These are phyloP conservation scores for Syngnathus acus DNA, from an alignment of 2,797 vertebrate genomes.

Conservation along the genomic window DNA sequence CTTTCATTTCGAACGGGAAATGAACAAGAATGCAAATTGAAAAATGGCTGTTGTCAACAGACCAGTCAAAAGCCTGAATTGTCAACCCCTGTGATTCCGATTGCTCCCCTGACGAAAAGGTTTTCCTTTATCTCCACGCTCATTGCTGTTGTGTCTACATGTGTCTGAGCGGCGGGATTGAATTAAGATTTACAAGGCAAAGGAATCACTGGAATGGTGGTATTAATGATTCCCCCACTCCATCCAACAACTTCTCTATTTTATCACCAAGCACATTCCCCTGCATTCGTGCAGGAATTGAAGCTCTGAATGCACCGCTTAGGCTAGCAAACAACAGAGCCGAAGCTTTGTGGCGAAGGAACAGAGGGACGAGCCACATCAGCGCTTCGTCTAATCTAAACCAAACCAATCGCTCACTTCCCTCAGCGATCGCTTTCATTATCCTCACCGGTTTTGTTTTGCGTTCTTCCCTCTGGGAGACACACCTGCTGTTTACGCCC, in stretches of 20 bases:
- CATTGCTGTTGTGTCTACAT: background rate
- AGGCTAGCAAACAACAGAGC: conserved; percentile 30
- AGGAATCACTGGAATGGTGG: background rate
- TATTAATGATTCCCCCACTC: background rate
- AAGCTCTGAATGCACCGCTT: conserved; percentile 25
- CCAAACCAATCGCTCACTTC: conserved; percentile 42
- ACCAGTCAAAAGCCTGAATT: background rate
- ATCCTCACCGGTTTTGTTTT: conserved; percentile 40
- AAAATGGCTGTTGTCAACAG: no score
- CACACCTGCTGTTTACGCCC: conserved; percentile 34
- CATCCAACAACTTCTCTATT: background rate
- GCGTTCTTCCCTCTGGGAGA: conserved; percentile 33
- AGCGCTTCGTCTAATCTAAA: conserved; percentile 42
- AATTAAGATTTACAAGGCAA: background rate
- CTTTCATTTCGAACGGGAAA: no score
- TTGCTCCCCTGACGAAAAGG: background rate
- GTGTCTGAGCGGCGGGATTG: background rate
- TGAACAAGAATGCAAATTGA: no score
- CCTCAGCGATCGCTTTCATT: conserved; percentile 32
- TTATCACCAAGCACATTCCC: background rate
- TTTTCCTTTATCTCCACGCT: background rate
- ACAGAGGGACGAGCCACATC: conserved; percentile 40
- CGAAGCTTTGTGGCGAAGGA: conserved; percentile 31
- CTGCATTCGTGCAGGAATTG: conserved; percentile 24
- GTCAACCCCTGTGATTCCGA: background rate